Conservation (phyloP, 1,140 invertebrate genomes). For the Marisa cornuarietis region DNA sequence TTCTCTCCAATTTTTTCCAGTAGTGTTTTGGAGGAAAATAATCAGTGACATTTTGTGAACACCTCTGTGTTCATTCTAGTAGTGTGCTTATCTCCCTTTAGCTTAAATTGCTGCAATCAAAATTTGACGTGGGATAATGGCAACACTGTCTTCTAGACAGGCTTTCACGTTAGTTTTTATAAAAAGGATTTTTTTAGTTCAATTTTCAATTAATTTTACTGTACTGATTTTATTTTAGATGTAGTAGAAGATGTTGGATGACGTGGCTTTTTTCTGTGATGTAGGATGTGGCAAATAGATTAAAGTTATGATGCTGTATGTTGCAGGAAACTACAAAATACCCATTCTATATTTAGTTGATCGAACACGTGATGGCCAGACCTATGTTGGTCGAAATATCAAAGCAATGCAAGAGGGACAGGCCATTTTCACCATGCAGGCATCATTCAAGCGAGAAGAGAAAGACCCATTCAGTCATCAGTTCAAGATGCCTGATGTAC, state of each 20-base stretch:
- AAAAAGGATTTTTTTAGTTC: too few relatives aligned
- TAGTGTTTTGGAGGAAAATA: too few relatives aligned
- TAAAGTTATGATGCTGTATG: background rate
- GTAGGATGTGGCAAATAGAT: background rate
- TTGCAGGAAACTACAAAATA: constrained; percentile 56
- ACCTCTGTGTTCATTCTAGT: too few relatives aligned
- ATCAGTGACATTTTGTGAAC: too few relatives aligned
- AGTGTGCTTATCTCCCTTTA: too few relatives aligned
- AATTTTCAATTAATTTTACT: too few relatives aligned
- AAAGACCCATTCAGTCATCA: constrained; percentile 47
- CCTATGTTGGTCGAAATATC: constrained; percentile 59
- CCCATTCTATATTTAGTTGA: constrained; percentile 64
- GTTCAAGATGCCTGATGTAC: constrained; percentile 50
- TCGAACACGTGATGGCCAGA: constrained; percentile 59
- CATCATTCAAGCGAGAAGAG: constrained; percentile 63
- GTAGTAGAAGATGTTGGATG: too few relatives aligned
- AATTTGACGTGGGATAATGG: too few relatives aligned
- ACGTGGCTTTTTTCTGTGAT: background rate
- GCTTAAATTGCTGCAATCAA: too few relatives aligned
- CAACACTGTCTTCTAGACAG: too few relatives aligned
- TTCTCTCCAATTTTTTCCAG: too few relatives aligned
- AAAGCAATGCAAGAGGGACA: constrained; percentile 62
- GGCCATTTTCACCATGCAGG: constrained; percentile 61
- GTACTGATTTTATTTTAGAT: background rate
- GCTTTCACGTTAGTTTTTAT: too few relatives aligned